Evolutionary conservation across 30 jellyfish, hydroid and myxozoan species (phyloP).

Genomic region (Aurelia sp.): DNA sequence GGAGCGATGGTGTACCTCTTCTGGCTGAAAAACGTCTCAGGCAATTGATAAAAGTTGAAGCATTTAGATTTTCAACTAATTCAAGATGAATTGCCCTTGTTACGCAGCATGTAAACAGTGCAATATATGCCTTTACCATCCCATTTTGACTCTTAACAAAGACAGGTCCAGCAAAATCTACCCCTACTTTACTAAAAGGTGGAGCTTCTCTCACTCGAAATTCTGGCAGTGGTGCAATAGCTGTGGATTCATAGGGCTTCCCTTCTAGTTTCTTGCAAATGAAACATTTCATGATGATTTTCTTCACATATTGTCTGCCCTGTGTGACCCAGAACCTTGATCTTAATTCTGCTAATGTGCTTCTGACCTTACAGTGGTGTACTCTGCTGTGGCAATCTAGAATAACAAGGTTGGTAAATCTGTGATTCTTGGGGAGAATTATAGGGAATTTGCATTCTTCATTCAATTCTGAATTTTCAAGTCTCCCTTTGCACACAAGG

Average conservation of each 20-base stretch:
- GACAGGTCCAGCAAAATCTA: slow-evolving; percentile 21
- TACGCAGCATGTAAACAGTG: slow-evolving; percentile 18
- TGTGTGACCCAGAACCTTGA: slow-evolving; percentile 43
- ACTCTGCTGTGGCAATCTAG: too few species aligned
- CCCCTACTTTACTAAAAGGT: not conserved
- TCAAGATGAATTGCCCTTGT: slow-evolving; percentile 44
- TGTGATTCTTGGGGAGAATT: not conserved
- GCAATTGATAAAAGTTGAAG: slow-evolving; percentile 3
- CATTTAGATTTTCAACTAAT: not conserved
- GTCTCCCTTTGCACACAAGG: not conserved
- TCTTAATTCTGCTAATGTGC: slow-evolving; percentile 34
- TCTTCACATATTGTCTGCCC: not conserved
- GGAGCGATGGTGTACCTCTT: slow-evolving; percentile 36
- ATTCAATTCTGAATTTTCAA: slow-evolving; percentile 1
- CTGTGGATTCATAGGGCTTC: slow-evolving; percentile 25
- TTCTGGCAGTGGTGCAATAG: slow-evolving; percentile 40
- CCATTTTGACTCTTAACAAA: not conserved
- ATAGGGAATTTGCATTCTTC: not conserved
- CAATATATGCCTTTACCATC: slow-evolving; percentile 1
- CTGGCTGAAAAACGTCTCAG: not conserved
- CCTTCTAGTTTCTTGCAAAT: slow-evolving; percentile 36
- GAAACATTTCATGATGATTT: not conserved
- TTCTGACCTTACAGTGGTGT: not conserved
- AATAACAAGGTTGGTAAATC: not conserved
- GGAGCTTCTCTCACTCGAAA: slow-evolving; percentile 31